Conservation (phyloP, 2,888 invertebrate genomes). For the Ochropleura leucogaster region DNA sequence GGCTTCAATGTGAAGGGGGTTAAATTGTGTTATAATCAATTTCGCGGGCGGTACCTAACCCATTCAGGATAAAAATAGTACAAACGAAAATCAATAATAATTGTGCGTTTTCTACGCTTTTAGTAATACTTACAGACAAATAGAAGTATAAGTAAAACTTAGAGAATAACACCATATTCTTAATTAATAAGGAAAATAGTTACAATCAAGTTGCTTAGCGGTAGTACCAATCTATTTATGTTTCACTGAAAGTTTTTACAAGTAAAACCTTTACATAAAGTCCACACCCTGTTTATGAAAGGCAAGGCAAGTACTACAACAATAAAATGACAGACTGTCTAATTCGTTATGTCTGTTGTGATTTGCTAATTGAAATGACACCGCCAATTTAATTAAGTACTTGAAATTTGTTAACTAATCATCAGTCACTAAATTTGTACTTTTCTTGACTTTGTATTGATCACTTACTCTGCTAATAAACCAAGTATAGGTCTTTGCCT, state of each 20-base stretch:
- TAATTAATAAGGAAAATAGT: neutral
- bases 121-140: conserved; percentile 1
- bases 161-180: conserved; percentile 5
- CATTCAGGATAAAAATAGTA: conserved; percentile 45
- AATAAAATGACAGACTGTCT: too few relatives aligned
- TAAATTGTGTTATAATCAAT: too few relatives aligned
- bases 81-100: conserved; percentile 32
- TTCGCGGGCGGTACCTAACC: neutral
- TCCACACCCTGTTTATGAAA: neutral
- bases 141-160: neutral
- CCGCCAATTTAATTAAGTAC: neutral
- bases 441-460: neutral
- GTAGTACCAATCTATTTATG: neutral
- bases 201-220: neutral
- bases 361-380: neutral
- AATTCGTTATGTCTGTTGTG: neutral
- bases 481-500: too few relatives aligned
- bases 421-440: neutral
- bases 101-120: conserved; percentile 11
- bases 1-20: too few relatives aligned
- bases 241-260: too few relatives aligned
- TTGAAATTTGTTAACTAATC: neutral
- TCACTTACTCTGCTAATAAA: too few relatives aligned
- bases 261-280: too few relatives aligned
- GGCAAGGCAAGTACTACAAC: neutral